Conservation (phyloP, 2,113 vertebrate species). For the Phaetusa simplex region DNA sequence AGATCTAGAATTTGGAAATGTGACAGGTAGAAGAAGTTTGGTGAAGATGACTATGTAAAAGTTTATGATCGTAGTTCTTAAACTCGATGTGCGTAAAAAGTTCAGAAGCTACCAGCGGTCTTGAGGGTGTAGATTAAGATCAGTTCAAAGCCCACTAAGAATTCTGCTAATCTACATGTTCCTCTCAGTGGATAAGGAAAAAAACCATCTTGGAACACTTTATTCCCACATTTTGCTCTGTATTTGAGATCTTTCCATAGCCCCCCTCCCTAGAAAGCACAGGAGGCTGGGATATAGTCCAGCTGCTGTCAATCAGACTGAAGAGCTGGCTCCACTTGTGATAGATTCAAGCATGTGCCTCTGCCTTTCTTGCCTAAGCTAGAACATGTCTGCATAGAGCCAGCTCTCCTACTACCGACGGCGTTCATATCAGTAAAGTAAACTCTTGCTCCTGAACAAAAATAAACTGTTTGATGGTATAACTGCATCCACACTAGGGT, state of each 20-base stretch:
- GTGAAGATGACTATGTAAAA: background rate
- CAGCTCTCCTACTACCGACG: background rate
- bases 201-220: background rate
- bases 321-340: slow-evolving; percentile 27
- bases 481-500: slow-evolving; percentile 11
- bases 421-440: background rate
- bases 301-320: slow-evolving; percentile 39
- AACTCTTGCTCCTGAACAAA: slow-evolving; percentile 1
- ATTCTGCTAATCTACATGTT: background rate
- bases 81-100: background rate
- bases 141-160: background rate
- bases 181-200: background rate
- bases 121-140: background rate
- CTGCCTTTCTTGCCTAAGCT: slow-evolving; percentile 14
- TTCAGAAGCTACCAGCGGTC: background rate
- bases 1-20: background rate
- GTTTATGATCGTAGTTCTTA: background rate
- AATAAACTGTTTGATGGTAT: slow-evolving; percentile 49
- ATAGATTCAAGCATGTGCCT: slow-evolving; percentile 13
- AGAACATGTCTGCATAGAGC: background rate
- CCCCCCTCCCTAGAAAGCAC: slow-evolving; percentile 6
- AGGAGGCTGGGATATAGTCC: slow-evolving; percentile 38
- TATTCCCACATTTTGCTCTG: background rate
- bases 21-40: background rate
- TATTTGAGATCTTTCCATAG: background rate